These are phyloP conservation scores for Calcarius lapponicus DNA, from an alignment of 2,797 vertebrate genomes.

Conservation along the genomic window DNA sequence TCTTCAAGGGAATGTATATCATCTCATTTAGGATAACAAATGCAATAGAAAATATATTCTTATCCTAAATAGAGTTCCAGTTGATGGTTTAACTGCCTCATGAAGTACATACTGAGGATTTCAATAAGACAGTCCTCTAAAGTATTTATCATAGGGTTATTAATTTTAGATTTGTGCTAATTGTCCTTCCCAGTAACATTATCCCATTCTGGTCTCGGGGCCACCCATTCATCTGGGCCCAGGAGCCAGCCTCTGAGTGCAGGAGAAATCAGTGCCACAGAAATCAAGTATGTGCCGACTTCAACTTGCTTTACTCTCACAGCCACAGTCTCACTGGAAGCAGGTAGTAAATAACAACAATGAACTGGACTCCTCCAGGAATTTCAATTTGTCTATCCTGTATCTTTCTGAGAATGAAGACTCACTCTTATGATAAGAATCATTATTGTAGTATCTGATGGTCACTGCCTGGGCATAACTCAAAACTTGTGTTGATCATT, in stretches of 20 bases:
- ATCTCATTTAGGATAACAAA: neutral
- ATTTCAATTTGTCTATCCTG: neutral
- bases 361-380: neutral
- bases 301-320: neutral
- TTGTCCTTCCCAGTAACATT: neutral
- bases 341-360: neutral
- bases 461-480: neutral
- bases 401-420: neutral
- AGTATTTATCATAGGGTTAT: neutral
- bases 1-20: neutral
- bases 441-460: neutral
- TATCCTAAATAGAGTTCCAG: neutral
- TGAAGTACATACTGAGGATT: neutral
- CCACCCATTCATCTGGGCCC: neutral
- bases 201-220: neutral
- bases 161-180: neutral
- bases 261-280: neutral
- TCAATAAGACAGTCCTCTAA: neutral
- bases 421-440: neutral
- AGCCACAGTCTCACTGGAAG: neutral
- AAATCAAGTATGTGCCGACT: neutral
- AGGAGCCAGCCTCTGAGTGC: neutral
- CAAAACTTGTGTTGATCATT: neutral
- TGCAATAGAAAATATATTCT: neutral
- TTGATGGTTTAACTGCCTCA: neutral